Evolutionary conservation across 2,113 vertebrate species (phyloP).

Genomic region (Oncorhynchus nerka): DNA sequence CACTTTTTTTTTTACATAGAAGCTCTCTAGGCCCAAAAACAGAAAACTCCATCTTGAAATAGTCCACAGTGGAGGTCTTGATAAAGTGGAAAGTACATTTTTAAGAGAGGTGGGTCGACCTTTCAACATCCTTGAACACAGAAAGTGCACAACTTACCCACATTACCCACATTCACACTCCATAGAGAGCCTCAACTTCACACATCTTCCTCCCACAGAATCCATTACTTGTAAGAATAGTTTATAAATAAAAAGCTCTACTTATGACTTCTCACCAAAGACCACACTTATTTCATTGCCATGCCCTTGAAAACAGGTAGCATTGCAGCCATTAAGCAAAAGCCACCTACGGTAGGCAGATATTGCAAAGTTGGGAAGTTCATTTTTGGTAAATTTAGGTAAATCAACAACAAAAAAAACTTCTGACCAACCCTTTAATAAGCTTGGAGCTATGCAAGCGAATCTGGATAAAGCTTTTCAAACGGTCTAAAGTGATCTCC

Average conservation of each 20-base stretch:
- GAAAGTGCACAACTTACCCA: background rate
- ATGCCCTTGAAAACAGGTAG: background rate
- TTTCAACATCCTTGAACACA: background rate
- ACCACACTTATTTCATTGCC: background rate
- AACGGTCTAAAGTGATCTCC: slow-evolving; percentile 37
- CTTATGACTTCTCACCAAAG: background rate
- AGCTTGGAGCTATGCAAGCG: slow-evolving; percentile 17
- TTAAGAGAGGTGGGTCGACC: background rate
- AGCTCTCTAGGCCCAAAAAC: slow-evolving; percentile 9
- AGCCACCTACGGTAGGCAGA: background rate
- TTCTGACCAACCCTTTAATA: slow-evolving; percentile 26
- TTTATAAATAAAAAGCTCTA: slow-evolving; percentile 15
- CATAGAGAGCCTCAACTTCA: slow-evolving; percentile 12
- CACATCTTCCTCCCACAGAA: slow-evolving; percentile 23
- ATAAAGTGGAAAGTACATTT: background rate
- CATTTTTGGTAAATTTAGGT: background rate
- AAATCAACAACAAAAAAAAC: slow-evolving; percentile 1
- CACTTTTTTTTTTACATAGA: slow-evolving; percentile 16
- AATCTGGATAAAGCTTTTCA: slow-evolving; percentile 19
- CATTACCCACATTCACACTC: slow-evolving; percentile 15
- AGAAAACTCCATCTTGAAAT: slow-evolving; percentile 17
- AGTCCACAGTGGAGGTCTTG: slow-evolving; percentile 13
- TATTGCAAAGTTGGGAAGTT: background rate
- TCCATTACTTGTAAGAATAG: slow-evolving; percentile 34
- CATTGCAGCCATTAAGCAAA: background rate